Percentiles rank a stretch among this genome's conserved stretches.
phyloP scores from a whole-genome alignment of 2,113 vertebrate species.

The Hipposideros armiger region DNA sequence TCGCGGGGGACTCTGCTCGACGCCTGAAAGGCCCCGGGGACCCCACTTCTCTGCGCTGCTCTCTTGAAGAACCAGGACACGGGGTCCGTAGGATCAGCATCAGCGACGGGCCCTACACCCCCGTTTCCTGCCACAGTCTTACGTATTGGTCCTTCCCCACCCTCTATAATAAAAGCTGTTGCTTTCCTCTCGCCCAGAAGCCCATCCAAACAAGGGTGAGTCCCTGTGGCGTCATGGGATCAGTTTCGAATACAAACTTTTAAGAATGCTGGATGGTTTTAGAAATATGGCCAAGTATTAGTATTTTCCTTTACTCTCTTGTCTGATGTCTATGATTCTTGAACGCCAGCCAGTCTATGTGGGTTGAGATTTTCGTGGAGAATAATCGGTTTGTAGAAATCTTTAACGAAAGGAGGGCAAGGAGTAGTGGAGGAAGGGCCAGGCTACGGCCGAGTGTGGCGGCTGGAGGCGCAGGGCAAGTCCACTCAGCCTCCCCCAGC shows the following conservation, averaged over 20 bases:
- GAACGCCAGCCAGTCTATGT: neutral
- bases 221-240: neutral
- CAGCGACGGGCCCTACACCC: neutral
- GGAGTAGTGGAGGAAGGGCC: neutral
- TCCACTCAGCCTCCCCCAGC: neutral
- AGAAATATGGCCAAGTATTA: neutral
- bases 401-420: neutral
- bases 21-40: neutral
- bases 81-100: neutral
- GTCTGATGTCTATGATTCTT: neutral
- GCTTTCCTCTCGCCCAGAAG: neutral
- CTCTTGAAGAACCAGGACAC: neutral
- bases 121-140: neutral
- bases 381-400: neutral
- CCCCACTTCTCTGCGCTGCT: neutral
- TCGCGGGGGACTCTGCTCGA: neutral
- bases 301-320: neutral
- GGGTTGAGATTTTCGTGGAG: neutral
- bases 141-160: neutral
- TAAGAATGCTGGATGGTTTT: conserved; percentile 4
- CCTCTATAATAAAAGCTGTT: neutral
- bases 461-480: neutral
- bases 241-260: conserved; percentile 46
- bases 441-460: neutral
- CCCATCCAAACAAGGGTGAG: neutral